Base-by-base conservation (phyloP, 1,140 invertebrate species). In the Trigoniulus corallinus region DNA sequence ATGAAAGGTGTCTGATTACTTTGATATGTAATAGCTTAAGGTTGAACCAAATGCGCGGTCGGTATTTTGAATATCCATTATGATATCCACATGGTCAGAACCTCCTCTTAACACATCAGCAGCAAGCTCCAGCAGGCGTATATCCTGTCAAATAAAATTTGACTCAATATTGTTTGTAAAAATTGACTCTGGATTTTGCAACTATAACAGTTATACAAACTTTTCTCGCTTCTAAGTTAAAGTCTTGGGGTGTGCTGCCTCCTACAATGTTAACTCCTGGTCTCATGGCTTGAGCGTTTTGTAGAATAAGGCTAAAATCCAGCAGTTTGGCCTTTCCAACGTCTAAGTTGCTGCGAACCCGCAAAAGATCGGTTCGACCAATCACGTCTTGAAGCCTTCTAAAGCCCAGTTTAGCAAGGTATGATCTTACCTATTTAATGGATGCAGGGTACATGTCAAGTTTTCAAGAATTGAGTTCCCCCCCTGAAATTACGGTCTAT, bases 21-120 rank as follows among this genome's bases (percentile, higher is more conserved):
- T 80, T 2, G 91, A 88, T 63, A 97, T 88, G 59, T 91, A 77
- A 64, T 97, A 95, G 58, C 88, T 94, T 0, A 98, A 72, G 1
- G 93, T 97, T 1, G 88, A 82, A 7, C 79, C 87, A 67, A 98
- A 98, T 2, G 89, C 81, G 48, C 94, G 72, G 59, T 88, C 85
- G 66, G 89, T 85, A 64, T 98, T 99, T 40, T 77, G 80, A 54
- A 96, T 94, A 29, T 71, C 73, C 77, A 88, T 80, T 46, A 80
- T 72, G 44, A 95, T 79, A 43, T 79, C 73, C 1, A 88, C 73
- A 41, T 71, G 71, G 23, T 77, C 72, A 47, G 76, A 64, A 25
- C 70, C 66, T 0, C 86, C 85, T 47, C 83, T 78, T 26, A 95
- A 67, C 20, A 96, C 79, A 37, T 77, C 73, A 49, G 72, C 69